Conservation (phyloP, 2,797 vertebrate species). For the Gobio occitaniae region DNA sequence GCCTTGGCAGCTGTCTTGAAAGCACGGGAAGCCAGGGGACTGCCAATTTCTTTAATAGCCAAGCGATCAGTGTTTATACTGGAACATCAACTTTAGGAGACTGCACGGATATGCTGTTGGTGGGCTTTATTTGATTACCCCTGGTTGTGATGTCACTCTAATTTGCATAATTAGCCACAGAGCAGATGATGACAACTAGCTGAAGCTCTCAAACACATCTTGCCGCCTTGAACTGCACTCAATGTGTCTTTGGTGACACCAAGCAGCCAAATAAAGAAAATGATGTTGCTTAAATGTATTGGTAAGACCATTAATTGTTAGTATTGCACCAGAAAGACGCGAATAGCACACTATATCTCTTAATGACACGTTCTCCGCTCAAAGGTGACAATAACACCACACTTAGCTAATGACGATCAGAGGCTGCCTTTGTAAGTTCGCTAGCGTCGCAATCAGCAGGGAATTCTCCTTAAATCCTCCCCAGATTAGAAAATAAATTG, state of each 20-base stretch:
- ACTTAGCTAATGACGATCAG: constrained; percentile 76
- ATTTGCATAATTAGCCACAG: constrained; percentile 23
- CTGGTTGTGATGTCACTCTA: constrained; percentile 29
- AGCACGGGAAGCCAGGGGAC: constrained; percentile 13
- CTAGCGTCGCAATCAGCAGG: constrained; percentile 71
- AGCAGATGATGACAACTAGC: background rate
- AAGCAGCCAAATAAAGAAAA: constrained; percentile 17
- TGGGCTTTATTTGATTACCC: constrained; percentile 11
- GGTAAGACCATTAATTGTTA: constrained; percentile 27
- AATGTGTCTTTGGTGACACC: background rate
- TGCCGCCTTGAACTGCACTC: background rate
- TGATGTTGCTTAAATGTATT: constrained; percentile 19
- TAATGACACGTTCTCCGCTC: constrained; percentile 50
- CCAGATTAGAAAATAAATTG: constrained; percentile 81
- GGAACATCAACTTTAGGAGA: constrained; percentile 30
- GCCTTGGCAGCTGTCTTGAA: constrained; percentile 41
- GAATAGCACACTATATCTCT: constrained; percentile 40
- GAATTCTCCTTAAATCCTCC: constrained; percentile 75
- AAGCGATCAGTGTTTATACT: constrained; percentile 31
- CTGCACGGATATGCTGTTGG: constrained; percentile 10
- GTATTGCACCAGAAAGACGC: constrained; percentile 14
- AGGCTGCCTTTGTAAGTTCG: constrained; percentile 67
- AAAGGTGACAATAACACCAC: constrained; percentile 68
- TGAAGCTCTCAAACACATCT: background rate
- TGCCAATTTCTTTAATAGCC: constrained; percentile 48